Conservation (phyloP, 1,140 invertebrate genomes). For the Nebria ingens region DNA sequence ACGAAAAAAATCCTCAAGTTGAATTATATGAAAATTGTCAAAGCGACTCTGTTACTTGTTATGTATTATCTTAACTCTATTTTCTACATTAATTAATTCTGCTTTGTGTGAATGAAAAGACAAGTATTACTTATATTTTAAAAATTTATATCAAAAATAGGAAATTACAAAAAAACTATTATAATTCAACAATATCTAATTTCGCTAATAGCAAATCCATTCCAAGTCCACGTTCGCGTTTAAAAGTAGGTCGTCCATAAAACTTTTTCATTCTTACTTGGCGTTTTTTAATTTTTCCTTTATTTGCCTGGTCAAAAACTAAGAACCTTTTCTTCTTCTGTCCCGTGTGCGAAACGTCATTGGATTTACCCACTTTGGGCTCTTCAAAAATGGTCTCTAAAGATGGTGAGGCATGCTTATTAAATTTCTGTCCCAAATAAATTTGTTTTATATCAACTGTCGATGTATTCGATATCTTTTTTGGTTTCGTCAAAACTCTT, state of each 20-base stretch:
- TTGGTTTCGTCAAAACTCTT: background rate
- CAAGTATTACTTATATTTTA: background rate
- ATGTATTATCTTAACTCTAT: background rate
- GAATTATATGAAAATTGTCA: background rate
- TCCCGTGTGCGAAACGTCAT: background rate
- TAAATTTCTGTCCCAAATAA: background rate
- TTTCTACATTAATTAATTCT: background rate
- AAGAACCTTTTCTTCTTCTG: background rate
- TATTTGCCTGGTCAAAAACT: background rate
- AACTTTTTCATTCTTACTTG: background rate
- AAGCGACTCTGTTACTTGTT: background rate
- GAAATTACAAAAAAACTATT: background rate
- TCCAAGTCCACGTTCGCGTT: background rate
- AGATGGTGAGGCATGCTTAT: background rate
- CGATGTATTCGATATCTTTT: background rate
- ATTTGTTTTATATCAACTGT: background rate
- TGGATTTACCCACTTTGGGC: background rate
- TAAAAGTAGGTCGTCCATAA: background rate
- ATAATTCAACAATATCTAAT: background rate
- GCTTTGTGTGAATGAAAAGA: background rate
- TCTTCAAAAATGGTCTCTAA: background rate
- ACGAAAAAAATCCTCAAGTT: conserved; percentile 33
- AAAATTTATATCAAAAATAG: background rate
- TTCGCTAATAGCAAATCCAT: background rate
- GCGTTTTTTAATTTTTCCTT: background rate